These are phyloP conservation scores for Halcyon smyrnensis DNA, from an alignment of 2,797 vertebrate species.

Conservation along the genomic window DNA sequence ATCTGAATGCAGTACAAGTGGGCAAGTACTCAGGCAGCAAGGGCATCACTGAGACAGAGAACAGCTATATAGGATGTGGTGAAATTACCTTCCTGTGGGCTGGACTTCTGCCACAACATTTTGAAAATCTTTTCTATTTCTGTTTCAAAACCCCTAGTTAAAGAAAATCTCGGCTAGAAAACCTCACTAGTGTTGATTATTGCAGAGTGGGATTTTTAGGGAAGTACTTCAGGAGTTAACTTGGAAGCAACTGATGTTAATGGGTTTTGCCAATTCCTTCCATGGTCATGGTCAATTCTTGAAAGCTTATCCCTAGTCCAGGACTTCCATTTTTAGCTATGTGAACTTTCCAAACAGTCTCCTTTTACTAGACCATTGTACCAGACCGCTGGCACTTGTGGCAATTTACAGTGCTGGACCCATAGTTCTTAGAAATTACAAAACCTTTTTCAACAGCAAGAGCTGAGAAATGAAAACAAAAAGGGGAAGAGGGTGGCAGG, in stretches of 20 bases:
- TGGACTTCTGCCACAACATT: background rate
- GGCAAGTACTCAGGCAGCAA: background rate
- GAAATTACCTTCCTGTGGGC: background rate
- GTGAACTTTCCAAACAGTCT: background rate
- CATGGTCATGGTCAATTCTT: background rate
- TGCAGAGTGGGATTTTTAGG: background rate
- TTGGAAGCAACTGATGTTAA: background rate
- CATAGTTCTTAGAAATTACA: background rate
- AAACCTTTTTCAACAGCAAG: background rate
- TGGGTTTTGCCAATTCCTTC: background rate
- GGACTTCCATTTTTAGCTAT: background rate
- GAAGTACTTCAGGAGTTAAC: background rate
- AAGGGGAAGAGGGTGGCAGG: accelerated
- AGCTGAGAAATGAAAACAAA: background rate
- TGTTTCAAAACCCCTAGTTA: background rate
- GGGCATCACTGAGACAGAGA: background rate
- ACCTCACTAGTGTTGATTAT: background rate
- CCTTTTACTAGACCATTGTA: background rate
- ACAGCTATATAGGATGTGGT: background rate
- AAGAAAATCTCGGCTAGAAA: background rate
- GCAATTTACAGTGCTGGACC: background rate
- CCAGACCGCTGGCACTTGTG: background rate
- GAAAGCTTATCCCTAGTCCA: background rate
- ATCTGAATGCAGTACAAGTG: background rate
- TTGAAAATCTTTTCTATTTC: background rate